A percentile compares a stretch with the other conserved stretches of the same genome.
Evolutionary conservation across 2,797 vertebrate genomes (phyloP).

Genomic region (Cynodonichthys magdalenae): DNA sequence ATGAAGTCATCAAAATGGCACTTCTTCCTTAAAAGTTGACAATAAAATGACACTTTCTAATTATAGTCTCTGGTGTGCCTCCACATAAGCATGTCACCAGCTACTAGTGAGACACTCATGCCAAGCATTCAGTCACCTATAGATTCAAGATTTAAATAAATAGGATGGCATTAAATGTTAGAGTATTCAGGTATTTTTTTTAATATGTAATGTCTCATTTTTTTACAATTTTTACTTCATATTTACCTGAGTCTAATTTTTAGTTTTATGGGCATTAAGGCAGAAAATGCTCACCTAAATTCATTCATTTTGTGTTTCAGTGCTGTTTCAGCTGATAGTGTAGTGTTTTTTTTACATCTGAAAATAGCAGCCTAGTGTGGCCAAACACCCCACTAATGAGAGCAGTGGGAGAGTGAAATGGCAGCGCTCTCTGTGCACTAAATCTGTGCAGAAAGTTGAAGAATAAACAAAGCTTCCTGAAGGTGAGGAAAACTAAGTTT

Average conservation of each 20-base stretch:
- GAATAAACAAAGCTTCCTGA: neutral
- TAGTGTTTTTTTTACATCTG: neutral
- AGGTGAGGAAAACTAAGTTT: neutral
- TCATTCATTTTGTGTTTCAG: neutral
- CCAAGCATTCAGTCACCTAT: neutral
- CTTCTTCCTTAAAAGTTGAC: neutral
- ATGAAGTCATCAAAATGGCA: neutral
- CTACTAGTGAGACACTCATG: neutral
- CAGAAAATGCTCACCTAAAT: neutral
- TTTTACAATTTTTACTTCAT: neutral
- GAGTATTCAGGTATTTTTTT: neutral
- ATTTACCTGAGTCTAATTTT: neutral
- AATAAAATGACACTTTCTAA: neutral
- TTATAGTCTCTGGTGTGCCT: neutral
- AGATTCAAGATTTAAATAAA: neutral
- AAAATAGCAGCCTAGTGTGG: slow-evolving; percentile 17
- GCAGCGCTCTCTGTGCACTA: neutral
- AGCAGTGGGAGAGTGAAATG: slow-evolving; percentile 13
- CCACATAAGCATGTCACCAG: neutral
- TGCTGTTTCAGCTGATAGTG: neutral
- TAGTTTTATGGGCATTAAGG: neutral
- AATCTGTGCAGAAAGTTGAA: slow-evolving; percentile 2
- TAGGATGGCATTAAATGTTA: neutral
- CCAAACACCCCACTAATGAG: slow-evolving; percentile 11
- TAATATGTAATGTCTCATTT: neutral